phyloP scores from a whole-genome alignment of 1,140 invertebrate genomes.

The Fopius arisanus region DNA sequence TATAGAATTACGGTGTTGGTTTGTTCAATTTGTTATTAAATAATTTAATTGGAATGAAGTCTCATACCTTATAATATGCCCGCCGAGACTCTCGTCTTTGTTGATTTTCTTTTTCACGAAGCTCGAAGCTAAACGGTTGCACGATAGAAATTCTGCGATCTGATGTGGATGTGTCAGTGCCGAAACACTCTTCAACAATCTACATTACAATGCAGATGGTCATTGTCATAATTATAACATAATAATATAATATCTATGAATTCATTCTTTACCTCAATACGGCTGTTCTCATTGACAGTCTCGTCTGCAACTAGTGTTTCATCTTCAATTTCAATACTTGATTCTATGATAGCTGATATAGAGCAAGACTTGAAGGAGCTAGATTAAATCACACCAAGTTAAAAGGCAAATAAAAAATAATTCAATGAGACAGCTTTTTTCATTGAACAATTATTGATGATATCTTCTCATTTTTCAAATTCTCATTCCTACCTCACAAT shows the following conservation, averaged over 20 bases:
- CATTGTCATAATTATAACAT: background rate
- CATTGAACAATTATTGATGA: no score
- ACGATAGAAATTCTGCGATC: background rate
- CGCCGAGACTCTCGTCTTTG: conserved; percentile 8
- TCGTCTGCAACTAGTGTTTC: background rate
- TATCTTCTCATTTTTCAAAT: no score
- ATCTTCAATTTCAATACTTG: background rate
- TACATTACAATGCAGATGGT: background rate
- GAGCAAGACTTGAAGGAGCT: conserved; percentile 15
- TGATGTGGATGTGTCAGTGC: background rate
- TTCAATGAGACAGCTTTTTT: no score
- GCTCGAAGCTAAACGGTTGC: conserved; percentile 35
- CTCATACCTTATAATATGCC: background rate
- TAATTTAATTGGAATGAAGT: background rate
- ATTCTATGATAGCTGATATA: background rate
- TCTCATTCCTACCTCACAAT: background rate
- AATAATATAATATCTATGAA: no score
- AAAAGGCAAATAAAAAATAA: no score
- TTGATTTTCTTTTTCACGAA: conserved; percentile 15
- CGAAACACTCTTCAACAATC: background rate
- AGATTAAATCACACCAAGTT: background rate
- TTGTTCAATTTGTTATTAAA: background rate
- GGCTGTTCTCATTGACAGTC: background rate
- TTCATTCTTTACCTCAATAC: background rate
- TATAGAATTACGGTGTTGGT: no score